These are phyloP conservation scores for Hermaeophaga mercurialis DNA, from an alignment of 2,888 invertebrate species.

Conservation along the genomic window DNA sequence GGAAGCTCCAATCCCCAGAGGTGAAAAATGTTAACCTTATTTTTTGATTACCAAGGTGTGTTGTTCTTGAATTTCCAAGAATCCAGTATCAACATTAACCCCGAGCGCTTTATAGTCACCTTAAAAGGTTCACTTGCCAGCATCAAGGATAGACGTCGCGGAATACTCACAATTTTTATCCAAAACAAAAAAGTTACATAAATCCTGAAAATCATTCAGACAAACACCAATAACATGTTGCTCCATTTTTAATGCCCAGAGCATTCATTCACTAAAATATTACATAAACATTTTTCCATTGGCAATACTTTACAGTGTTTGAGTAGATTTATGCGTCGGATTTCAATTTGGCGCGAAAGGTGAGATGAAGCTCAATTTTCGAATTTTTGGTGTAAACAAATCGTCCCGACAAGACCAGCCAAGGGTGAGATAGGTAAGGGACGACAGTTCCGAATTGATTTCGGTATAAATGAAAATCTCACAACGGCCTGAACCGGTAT, in stretches of 20 bases:
- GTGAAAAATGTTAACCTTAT: too few species aligned
- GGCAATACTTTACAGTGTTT: constrained; percentile 2
- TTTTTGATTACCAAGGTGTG: too few species aligned
- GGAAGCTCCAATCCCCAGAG: too few species aligned
- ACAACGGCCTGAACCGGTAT: neutral
- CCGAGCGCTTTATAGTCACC: too few species aligned
- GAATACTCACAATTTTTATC: too few species aligned
- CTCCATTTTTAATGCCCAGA: neutral
- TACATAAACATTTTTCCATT: constrained; percentile 15
- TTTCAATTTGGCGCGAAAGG: constrained; percentile 10
- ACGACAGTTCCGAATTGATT: neutral
- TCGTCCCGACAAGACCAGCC: neutral
- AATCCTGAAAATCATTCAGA: neutral
- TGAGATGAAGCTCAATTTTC: constrained; percentile 6
- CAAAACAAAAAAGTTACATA: constrained; percentile 1
- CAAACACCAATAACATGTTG: constrained; percentile 13
- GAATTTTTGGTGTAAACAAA: neutral
- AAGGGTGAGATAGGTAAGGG: neutral
- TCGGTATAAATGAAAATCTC: neutral
- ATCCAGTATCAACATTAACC: too few species aligned
- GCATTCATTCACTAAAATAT: constrained; percentile 5
- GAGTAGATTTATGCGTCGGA: constrained; percentile 13
- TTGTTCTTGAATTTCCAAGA: too few species aligned
- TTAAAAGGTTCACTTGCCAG: too few species aligned
- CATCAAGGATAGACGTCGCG: too few species aligned